Base-by-base conservation (phyloP, 1,140 invertebrate genomes). In the Planococcus citri region DNA sequence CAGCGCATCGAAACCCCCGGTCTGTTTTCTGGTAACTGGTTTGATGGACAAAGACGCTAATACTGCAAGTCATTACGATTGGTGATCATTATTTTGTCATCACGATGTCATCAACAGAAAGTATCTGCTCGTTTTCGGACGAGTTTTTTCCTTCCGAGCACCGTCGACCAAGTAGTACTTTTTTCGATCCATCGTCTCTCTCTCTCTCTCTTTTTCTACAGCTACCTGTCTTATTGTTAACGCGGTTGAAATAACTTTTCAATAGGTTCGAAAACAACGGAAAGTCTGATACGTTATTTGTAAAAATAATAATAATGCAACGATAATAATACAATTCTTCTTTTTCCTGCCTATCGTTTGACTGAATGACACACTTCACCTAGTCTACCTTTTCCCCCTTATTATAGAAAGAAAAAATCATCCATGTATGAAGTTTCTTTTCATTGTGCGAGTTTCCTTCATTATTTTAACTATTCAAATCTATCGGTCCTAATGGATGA, bases 51-150 rank as follows among this genome's bases (percentile, higher is more conserved):
- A 64, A 64, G 60, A 64, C 60, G 60, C 10, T 64, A 64, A 64
- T 64, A 64, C 25, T 64, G 60, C 60, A 64, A 64, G 60, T 64
- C 60, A 64, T 64, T 64, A 64, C 60, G 21, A 64, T 64, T 64
- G 60, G 60, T 64, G 60, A 64, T 64, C 60, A 64, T 64, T 64
- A 64, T 64, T 64, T 64, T 64, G 60, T 64, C 60, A 64, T 64
- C 60, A 64, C 60, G 60, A 64, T 64, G 60, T 64, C 60, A 64
- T 64, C 60, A 64, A 25, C 60, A 14, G 60, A 64, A 64, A 58
- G 21, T 25, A 25, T 25, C 60, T 27, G 25, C 60, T 64, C 21
- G 60, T 64, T 27, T 64, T 64, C 24, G 10, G 25, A 25, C 25
- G 22, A 10, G 60, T 64, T 20, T 64, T 64, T 64, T 27, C 60